Base-by-base conservation (phyloP, 1,140 invertebrate species). In the Heliothis subflexa region DNA sequence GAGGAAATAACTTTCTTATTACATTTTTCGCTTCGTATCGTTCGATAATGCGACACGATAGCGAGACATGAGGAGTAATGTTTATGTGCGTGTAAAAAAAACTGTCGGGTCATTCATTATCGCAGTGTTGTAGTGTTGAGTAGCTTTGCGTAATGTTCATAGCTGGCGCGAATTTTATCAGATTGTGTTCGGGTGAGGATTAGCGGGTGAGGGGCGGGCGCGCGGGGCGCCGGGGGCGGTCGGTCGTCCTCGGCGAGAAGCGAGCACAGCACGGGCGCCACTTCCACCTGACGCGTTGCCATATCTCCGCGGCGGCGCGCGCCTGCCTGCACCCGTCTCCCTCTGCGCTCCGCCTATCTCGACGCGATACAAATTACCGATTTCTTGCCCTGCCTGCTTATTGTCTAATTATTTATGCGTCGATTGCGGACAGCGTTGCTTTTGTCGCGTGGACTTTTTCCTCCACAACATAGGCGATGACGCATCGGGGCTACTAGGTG, bases 171-270 rank as follows among this genome's bases (percentile, higher is more conserved):
- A 94, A 94, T 93, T 93, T 94, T 94, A 93, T 94, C 91, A 93
- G 92, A 93, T 94, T 91, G 91, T 93, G 87, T 94, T 92, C 89
- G 90, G 91, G 88, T 86, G 90, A 91, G 91, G 91, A 94, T 94
- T 92, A 92, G 91, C 90, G 88, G 89, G 86, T 82, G 86, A 79
- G 79, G 62, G 86, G 75, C 72, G 72, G 59, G 52, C 73, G 76
- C 14, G 81, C 77, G 73, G 85, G 77, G 83, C 84, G 82, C 83
- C 86, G 88, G 86, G 87, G 90, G 94, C 94, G 91, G 88, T 90
- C 93, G 92, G 89, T 95, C 94, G 94, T 94, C 95, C 93, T 95
- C 94, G 95, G 92, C 91, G 94, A 95, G 93, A 78, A 94, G 95
- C 94, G 86, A 91, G 89, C 91, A 86, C 90, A 88, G 88, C 86